Conservation (phyloP, 2,888 invertebrate species). For the Watsonalla cultraria region DNA sequence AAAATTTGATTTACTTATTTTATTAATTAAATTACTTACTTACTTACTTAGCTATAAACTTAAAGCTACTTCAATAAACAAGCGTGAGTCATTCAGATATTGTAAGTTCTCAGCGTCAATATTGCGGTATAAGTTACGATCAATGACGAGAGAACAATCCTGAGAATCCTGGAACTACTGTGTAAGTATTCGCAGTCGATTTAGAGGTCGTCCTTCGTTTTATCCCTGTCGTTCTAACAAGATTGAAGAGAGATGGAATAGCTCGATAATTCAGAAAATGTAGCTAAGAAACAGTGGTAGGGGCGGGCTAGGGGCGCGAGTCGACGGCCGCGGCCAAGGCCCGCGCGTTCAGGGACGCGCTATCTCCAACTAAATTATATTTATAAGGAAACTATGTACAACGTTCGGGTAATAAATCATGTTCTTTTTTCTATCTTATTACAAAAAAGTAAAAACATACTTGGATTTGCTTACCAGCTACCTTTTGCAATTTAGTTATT, state of each 20-base stretch:
- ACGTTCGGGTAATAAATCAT: no score
- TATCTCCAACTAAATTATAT: constrained; percentile 52
- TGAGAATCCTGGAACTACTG: constrained; percentile 14
- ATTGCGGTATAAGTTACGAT: constrained; percentile 12
- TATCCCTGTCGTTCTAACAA: constrained; percentile 10
- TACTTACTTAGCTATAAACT: no score
- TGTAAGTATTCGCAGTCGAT: constrained; percentile 18
- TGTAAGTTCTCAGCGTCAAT: constrained; percentile 16
- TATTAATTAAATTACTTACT: no score
- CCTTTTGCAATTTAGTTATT: no score
- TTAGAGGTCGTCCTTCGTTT: constrained; percentile 14
- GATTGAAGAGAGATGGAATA: constrained; percentile 14
- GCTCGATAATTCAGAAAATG: constrained; percentile 10
- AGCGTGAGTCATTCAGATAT: constrained; percentile 10
- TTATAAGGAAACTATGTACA: constrained; percentile 3
- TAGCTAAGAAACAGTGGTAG: constrained; percentile 14
- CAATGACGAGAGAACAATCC: constrained; percentile 19
- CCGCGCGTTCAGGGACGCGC: constrained; percentile 68
- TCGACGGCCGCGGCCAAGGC: constrained; percentile 70
- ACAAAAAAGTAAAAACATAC: no score
- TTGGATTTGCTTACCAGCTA: no score
- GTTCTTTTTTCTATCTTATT: no score
- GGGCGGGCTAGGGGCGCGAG: constrained; percentile 29
- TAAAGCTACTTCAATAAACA: constrained; percentile 6
- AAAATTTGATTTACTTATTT: no score